These are phyloP conservation scores for Leptinotarsa lineolata DNA, from an alignment of 1,140 invertebrate genomes.

Conservation along the genomic window DNA sequence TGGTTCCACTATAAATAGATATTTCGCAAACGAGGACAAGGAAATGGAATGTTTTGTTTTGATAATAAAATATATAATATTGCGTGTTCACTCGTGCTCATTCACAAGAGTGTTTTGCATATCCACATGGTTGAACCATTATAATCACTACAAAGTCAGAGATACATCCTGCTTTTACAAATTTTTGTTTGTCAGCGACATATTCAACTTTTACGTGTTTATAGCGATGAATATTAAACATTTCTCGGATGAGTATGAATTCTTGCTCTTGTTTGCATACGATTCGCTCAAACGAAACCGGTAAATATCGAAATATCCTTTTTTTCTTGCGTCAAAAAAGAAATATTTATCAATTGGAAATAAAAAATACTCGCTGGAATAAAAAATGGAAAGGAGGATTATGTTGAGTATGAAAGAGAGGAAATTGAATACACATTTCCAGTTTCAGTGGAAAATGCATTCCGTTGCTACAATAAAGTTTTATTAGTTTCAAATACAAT, in stretches of 20 bases:
- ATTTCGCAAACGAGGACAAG: neutral
- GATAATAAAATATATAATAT: slow-evolving; percentile 4
- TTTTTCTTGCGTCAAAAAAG: too few species aligned
- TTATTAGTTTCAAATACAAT: too few species aligned
- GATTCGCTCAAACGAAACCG: neutral
- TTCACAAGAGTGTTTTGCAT: slow-evolving; percentile 3
- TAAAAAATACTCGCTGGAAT: too few species aligned
- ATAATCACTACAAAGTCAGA: neutral
- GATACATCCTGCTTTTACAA: neutral
- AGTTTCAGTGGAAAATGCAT: too few species aligned
- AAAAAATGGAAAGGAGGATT: too few species aligned
- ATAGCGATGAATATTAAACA: neutral
- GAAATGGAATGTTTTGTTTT: slow-evolving; percentile 6
- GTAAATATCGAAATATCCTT: too few species aligned
- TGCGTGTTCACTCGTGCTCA: slow-evolving; percentile 1
- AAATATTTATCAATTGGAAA: too few species aligned
- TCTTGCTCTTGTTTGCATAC: neutral
- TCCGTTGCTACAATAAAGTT: too few species aligned
- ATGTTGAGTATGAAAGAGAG: too few species aligned
- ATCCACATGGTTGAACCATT: slow-evolving; percentile 1
- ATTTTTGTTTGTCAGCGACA: neutral
- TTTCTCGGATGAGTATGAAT: neutral
- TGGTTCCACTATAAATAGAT: neutral
- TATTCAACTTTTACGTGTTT: slow-evolving; percentile 1
- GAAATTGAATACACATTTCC: too few species aligned